phyloP scores from a whole-genome alignment of 2,113 vertebrate species.

The Dissostichus mawsoni region DNA sequence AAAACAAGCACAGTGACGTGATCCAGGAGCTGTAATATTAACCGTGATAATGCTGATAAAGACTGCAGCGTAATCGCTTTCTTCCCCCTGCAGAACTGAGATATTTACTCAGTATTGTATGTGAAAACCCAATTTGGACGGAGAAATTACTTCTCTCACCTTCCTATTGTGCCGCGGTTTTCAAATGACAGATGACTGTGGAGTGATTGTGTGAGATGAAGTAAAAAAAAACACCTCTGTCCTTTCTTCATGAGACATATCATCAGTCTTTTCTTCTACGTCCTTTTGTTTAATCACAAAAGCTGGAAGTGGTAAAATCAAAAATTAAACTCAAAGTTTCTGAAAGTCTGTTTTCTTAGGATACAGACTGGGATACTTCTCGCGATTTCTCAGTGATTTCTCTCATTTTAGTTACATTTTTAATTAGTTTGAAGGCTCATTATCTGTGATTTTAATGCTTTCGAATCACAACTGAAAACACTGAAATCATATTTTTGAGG shows the following conservation, averaged over 20 bases:
- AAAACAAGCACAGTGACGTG: constrained; percentile 32
- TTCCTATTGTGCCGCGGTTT: constrained; percentile 25
- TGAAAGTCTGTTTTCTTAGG: not conserved
- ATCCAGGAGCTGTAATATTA: constrained; percentile 33
- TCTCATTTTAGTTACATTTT: not conserved
- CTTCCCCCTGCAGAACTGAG: constrained; percentile 16
- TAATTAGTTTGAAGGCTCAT: not conserved
- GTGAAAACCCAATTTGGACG: constrained; percentile 31
- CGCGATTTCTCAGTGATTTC: not conserved
- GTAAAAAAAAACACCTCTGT: not conserved
- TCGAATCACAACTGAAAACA: too few relatives aligned
- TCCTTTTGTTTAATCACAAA: constrained; percentile 1
- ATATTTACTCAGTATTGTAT: constrained; percentile 45
- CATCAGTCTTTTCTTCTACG: not conserved
- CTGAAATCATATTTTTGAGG: too few relatives aligned
- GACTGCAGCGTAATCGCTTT: not conserved
- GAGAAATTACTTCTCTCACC: constrained; percentile 33
- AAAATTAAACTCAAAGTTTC: not conserved
- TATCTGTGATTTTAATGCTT: not conserved
- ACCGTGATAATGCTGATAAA: constrained; percentile 43
- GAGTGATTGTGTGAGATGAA: not conserved
- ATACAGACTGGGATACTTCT: not conserved
- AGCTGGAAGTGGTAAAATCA: not conserved
- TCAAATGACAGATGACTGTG: constrained; percentile 13
- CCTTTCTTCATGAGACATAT: not conserved